Conservation (phyloP, 2,888 invertebrate species). For the Agrilus mali region DNA sequence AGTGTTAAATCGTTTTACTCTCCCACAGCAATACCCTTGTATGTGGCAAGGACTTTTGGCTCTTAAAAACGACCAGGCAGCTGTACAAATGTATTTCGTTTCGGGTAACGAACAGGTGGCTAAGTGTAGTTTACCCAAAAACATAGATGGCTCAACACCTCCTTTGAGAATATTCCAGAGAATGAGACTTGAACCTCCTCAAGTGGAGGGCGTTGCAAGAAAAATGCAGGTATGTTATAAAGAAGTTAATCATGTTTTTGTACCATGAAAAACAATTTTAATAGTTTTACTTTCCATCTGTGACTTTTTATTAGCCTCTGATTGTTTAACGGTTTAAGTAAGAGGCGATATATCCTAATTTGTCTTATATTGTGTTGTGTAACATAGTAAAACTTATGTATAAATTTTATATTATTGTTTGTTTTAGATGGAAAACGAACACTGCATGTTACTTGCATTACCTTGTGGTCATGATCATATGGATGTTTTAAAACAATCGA, state of each 20-base stretch:
- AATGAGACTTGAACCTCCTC: conserved; percentile 92
- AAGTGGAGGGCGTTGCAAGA: conserved; percentile 90
- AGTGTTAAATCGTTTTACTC: conserved; percentile 7
- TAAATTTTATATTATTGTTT: conserved; percentile 3
- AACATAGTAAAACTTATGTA: too few species aligned
- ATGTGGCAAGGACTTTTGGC: conserved; percentile 97
- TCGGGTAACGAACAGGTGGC: conserved; percentile 88
- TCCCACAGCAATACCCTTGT: conserved; percentile 75
- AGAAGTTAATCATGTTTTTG: not conserved
- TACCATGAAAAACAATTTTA: not conserved
- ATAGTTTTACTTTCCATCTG: too few species aligned
- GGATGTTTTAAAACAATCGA: conserved; percentile 87
- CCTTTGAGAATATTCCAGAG: conserved; percentile 89
- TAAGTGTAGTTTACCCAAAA: conserved; percentile 73
- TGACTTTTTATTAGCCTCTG: too few species aligned
- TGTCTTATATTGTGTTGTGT: too few species aligned
- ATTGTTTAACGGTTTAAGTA: too few species aligned
- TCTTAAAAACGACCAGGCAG: conserved; percentile 91
- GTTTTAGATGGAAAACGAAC: conserved; percentile 81
- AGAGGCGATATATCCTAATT: too few species aligned
- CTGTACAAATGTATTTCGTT: conserved; percentile 98
- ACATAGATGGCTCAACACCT: conserved; percentile 71
- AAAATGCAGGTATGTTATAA: conserved; percentile 74
- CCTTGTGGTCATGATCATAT: conserved; percentile 92
- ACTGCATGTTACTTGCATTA: conserved; percentile 88